Base-by-base conservation (phyloP, 2,888 invertebrate species). In the Pammene fasciana region DNA sequence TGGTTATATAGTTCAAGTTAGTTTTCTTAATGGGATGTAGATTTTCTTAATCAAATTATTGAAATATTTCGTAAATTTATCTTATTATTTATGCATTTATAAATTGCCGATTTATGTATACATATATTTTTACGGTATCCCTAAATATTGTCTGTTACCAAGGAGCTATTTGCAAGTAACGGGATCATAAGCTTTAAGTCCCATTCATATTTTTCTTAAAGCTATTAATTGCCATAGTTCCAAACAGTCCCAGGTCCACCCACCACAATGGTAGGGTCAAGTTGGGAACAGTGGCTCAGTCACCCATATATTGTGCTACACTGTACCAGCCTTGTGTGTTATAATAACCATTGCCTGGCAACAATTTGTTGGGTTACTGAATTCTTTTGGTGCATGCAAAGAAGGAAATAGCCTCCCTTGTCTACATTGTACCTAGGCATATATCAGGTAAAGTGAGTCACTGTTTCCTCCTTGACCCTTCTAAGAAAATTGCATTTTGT, bases 81-180 rank as follows among this genome's bases (percentile, higher is more conserved):
- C 41, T 45, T 26, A 14, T 26, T 4, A 56, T 36, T 43, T 16
- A 55, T 57, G 64, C 64, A 68, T 68, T 67, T 67, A 67, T 55
- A 62, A 48, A 68, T 52, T 16, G 41, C 55, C 38, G 56, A 61
- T 48, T 50, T 61, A 48, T 41, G 16, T 48, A 41, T 41, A n/a
- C n/a, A n/a, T n/a, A n/a, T n/a, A n/a, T 38, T 18, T 45, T 46
- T 13, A 61, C 16, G 16, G 16, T 61, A 38, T 61, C 16, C 16
- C 16, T 48, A 18, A 11, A 45, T 14, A 43, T 45, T 43, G 13
- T 10, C 26, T 60, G 5, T 48, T 13, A 26, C 13, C 7, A 26
- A 34, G 34, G 34, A 8, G 54, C n/a, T 54, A 54, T 36, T 50
- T n/a, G 26, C 11, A n/a, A 34, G 0, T 13, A 0, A 46, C 0